These are phyloP conservation scores for Propithecus deckenii DNA, from an alignment of 2,797 vertebrate species.

Conservation along the genomic window DNA sequence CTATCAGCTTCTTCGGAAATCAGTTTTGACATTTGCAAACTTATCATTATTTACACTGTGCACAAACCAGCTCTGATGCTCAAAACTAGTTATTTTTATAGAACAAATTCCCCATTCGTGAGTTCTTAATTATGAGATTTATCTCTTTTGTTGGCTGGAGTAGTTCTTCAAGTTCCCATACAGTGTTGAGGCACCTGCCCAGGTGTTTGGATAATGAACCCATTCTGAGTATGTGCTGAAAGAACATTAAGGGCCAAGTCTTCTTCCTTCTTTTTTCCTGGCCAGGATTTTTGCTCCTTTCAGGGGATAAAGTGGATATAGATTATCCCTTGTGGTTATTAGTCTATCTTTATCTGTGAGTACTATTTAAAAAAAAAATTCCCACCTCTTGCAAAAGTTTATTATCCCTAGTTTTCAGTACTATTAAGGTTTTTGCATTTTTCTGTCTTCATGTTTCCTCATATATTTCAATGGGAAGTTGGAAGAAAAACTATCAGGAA, in stretches of 20 bases:
- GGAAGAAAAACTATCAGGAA: not conserved
- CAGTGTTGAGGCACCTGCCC: accelerated
- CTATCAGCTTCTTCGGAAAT: not conserved
- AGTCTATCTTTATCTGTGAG: not conserved
- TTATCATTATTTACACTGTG: not conserved
- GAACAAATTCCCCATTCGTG: not conserved
- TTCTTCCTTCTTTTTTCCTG: not conserved
- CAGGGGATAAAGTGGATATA: not conserved
- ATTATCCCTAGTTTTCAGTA: not conserved
- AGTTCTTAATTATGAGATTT: not conserved
- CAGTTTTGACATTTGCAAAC: not conserved
- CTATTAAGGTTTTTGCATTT: not conserved
- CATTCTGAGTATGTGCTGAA: not conserved
- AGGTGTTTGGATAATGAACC: not conserved
- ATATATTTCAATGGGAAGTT: not conserved
- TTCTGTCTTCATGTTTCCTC: not conserved
- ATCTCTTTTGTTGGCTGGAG: not conserved
- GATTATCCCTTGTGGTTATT: not conserved
- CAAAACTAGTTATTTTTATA: not conserved
- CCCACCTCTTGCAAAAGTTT: not conserved
- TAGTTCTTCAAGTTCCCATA: not conserved
- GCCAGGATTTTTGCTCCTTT: not conserved
- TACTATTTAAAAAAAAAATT: not conserved
- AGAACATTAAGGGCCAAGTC: no score
- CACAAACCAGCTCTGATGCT: not conserved